Percentiles rank a stretch among this genome's conserved stretches.
Conservation (phyloP, 2,888 invertebrate genomes). For the Phyto melanocephala region DNA sequence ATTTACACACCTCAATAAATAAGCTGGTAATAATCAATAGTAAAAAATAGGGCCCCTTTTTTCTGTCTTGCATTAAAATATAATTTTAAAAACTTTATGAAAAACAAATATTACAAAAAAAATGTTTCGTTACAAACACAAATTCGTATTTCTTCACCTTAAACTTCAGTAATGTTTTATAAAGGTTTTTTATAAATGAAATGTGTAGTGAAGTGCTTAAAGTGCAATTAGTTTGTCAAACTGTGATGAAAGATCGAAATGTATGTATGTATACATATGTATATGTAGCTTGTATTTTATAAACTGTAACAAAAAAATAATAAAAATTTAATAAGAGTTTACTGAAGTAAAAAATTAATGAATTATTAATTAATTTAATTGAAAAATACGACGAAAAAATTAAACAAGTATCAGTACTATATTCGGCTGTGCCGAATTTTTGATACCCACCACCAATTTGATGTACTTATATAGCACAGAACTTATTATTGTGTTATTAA, state of each 20-base stretch:
- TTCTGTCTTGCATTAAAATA: neutral
- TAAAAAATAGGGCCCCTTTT: constrained; percentile 20
- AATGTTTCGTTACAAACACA: constrained; percentile 30
- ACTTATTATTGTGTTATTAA: too few relatives aligned
- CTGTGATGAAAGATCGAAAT: neutral
- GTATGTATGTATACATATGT: too few relatives aligned
- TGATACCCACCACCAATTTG: too few relatives aligned
- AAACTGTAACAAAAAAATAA: neutral
- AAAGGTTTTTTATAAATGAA: neutral
- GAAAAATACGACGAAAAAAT: too few relatives aligned
- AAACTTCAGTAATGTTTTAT: constrained; percentile 2
- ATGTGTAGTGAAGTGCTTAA: neutral
- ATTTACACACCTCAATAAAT: constrained; percentile 41
- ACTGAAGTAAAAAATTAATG: too few relatives aligned
- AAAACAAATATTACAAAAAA: constrained; percentile 8
- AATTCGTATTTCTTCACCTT: constrained; percentile 23
- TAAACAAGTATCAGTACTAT: too few relatives aligned
- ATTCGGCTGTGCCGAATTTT: too few relatives aligned
- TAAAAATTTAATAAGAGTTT: too few relatives aligned
- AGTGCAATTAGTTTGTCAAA: constrained; percentile 32
- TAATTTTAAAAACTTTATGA: neutral
- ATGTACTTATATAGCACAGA: too few relatives aligned
- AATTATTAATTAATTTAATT: too few relatives aligned
- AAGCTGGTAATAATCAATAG: constrained; percentile 12
- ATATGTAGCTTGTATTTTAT: too few relatives aligned